A percentile compares a stretch with the other conserved stretches of the same genome.
Evolutionary conservation across 2,888 invertebrate genomes (phyloP).

Genomic region (Thecophora atra): DNA sequence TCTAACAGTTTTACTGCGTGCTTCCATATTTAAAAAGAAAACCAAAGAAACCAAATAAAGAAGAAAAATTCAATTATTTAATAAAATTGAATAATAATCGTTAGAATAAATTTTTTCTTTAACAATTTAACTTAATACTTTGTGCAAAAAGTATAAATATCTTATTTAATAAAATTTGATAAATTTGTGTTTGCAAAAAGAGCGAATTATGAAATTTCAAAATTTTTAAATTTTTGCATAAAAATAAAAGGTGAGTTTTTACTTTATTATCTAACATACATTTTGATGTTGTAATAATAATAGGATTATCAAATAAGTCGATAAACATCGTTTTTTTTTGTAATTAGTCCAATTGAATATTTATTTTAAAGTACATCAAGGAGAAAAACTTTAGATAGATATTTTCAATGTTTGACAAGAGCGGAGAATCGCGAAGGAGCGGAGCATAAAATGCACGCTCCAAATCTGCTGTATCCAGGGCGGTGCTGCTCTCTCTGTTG

Average conservation of each 20-base stretch:
- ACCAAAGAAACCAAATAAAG: background rate
- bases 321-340: too few relatives aligned
- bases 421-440: background rate
- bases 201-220: slow-evolving; percentile 33
- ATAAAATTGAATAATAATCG: background rate
- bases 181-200: background rate
- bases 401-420: too few relatives aligned
- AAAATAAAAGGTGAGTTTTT: slow-evolving; percentile 29
- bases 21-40: slow-evolving; percentile 5
- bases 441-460: background rate
- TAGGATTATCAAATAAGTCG: background rate
- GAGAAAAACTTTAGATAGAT: too few relatives aligned
- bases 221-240: slow-evolving; percentile 32
- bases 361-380: too few relatives aligned
- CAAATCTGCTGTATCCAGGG: slow-evolving; percentile 28
- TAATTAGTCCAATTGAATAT: too few relatives aligned
- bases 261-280: too few relatives aligned
- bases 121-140: background rate
- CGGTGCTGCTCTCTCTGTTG: slow-evolving; percentile 17
- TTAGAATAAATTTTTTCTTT: background rate
- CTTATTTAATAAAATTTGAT: background rate
- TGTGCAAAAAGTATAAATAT: too few relatives aligned
- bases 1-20: background rate
- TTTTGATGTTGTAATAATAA: background rate
- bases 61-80: background rate